Conservation (phyloP, 2,797 vertebrate species). For the Staurois parvus region DNA sequence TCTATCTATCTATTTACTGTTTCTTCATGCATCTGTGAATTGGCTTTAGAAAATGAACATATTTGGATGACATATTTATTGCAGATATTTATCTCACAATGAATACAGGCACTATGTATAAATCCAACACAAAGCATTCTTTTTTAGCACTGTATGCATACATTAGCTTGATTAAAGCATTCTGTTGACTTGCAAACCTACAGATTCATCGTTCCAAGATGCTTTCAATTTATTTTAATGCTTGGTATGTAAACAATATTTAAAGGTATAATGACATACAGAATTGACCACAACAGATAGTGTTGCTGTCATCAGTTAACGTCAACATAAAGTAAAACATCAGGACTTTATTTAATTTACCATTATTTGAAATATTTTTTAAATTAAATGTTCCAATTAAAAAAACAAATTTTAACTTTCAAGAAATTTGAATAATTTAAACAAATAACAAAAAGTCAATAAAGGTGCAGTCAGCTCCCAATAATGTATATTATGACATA, state of each 20-base stretch:
- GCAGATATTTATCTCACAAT: background rate
- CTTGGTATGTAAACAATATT: slow-evolving; percentile 4
- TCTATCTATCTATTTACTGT: background rate
- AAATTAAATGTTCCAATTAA: no score
- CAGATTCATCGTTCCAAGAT: slow-evolving; percentile 7
- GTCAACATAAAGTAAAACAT: background rate
- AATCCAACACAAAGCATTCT: slow-evolving; percentile 17
- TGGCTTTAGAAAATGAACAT: background rate
- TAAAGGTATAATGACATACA: slow-evolving; percentile 2
- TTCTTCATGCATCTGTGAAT: background rate
- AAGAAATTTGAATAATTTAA: no score
- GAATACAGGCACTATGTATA: slow-evolving; percentile 9
- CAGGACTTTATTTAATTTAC: no score
- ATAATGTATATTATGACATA: no score
- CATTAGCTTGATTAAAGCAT: slow-evolving; percentile 7
- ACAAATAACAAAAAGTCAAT: no score
- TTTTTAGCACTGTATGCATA: slow-evolving; percentile 8
- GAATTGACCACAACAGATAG: background rate
- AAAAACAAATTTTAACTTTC: no score
- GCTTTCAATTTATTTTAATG: slow-evolving; percentile 22
- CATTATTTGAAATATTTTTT: no score
- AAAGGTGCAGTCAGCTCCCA: no score
- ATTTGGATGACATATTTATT: slow-evolving; percentile 20
- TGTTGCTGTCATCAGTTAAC: background rate
- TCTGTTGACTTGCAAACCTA: background rate